Evolutionary conservation across 2,113 vertebrate species (phyloP), one percentile per base, ranked within the genome.

Genomic region (Athene cunicularia): DNA sequence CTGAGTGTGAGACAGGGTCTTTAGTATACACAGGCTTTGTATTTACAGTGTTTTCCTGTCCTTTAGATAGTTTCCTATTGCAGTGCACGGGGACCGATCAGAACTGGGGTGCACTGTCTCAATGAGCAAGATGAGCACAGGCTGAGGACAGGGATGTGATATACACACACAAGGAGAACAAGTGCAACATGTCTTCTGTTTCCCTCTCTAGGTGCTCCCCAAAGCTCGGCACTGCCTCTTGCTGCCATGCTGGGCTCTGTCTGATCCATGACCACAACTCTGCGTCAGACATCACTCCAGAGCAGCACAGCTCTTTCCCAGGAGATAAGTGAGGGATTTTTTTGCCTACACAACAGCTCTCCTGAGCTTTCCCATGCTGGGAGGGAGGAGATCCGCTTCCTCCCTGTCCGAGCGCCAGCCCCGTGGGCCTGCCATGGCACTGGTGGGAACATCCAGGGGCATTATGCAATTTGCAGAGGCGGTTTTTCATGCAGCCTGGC

Each of bases 391-490:
- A 92, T 95, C 83, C 5, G 88, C 89, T 94, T 94, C 89, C 91
- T 95, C 88, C 73, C 86, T 87, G 89, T 89, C 92, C 30, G 0
- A 95, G 80, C 2, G 27, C 75, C 91, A 95, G 91, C 56, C 83
- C 74, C 1, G 14, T 89, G 88, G 63, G 92, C 79, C 92, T 96
- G 74, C 92, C 71, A 5, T 55, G 86, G 80, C 77, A 63, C 96
- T 88, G 95, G 92, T 96, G 91, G 89, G 70, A 95, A 93, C 90
- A 96, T 89, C 86, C 77, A 75, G 77, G 83, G 77, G 83, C 93
- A 95, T 96, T 96, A 60, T 87, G 95, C 91, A 95, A 97, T 95
- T 64, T 87, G 93, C 96, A 97, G 94, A 89, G 95, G 93, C 45
- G 81, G 30, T 50, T 95, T 92, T 95, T 83, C 80, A 86, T 52